Evolutionary conservation across 1,140 invertebrate genomes (phyloP).

Genomic region (Riptortus pedestris): DNA sequence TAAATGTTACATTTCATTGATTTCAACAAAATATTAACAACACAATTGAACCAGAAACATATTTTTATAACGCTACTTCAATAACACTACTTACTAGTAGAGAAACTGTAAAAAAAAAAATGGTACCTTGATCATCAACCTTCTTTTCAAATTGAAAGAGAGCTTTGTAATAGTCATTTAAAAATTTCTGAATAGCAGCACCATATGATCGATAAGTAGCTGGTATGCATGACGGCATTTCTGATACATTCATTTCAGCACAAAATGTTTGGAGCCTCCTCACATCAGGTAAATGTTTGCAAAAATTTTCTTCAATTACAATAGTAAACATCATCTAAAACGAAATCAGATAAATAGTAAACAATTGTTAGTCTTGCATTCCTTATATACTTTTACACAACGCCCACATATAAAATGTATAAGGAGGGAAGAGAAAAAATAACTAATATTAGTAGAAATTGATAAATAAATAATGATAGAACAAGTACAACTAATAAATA

Average conservation of each 20-base stretch:
- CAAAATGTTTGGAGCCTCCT: not conserved
- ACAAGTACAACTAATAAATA: no score
- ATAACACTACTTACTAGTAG: no score
- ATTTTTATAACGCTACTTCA: no score
- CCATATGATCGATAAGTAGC: not conserved
- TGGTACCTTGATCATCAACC: not conserved
- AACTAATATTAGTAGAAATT: no score
- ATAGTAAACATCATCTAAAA: conserved; percentile 4
- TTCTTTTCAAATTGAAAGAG: not conserved
- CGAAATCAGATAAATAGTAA: not conserved
- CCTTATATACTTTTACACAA: no score
- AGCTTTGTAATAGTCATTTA: not conserved
- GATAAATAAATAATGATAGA: no score
- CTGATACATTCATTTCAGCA: not conserved
- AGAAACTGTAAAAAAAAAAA: not conserved
- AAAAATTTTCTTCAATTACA: conserved; percentile 4
- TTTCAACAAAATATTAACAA: no score
- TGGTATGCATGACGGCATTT: not conserved
- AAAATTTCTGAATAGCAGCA: not conserved
- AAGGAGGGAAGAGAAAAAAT: no score
- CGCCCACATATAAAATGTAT: no score
- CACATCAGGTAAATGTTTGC: not conserved
- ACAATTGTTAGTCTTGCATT: no score
- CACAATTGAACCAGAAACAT: no score
- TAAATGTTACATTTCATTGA: no score